Conservation (phyloP, 2,797 vertebrate species). For the Eulemur rubriventer region DNA sequence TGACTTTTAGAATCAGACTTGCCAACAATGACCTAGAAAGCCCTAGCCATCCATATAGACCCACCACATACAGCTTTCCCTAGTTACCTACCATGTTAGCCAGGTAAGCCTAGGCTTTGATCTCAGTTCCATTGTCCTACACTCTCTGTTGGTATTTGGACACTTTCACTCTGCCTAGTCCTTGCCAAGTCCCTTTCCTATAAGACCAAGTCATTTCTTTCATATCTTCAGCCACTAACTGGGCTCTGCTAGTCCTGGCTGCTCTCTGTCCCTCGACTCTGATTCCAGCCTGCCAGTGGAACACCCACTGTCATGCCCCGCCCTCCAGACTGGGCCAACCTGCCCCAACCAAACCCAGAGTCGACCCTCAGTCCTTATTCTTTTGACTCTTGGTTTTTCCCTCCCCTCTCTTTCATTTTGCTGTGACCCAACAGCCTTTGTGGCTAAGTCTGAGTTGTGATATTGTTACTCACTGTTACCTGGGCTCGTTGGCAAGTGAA, state of each 20-base stretch:
- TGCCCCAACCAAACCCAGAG: not conserved
- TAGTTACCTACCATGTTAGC: not conserved
- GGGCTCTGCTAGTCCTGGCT: not conserved
- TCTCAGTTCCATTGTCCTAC: not conserved
- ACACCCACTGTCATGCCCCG: rapidly evolving
- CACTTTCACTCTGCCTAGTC: not conserved
- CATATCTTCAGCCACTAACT: not conserved
- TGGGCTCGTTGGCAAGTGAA: not conserved
- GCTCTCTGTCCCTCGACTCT: not conserved
- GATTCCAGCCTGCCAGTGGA: not conserved
- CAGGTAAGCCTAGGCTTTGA: not conserved
- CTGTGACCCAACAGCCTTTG: not conserved
- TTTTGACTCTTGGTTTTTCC: not conserved
- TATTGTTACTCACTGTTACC: not conserved
- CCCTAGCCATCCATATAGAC: not conserved
- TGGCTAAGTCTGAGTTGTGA: not conserved
- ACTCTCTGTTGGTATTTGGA: not conserved
- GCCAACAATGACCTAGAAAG: not conserved
- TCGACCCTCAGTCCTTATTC: not conserved
- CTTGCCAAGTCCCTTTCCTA: not conserved
- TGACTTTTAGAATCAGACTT: not conserved
- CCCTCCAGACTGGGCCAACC: not conserved
- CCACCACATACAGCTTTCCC: not conserved
- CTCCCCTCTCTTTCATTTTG: not conserved
- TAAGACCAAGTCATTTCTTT: not conserved